Percentiles rank a stretch among this genome's conserved stretches.
Evolutionary conservation across 1,140 invertebrate genomes (phyloP).

Genomic region (Cepaea nemoralis): DNA sequence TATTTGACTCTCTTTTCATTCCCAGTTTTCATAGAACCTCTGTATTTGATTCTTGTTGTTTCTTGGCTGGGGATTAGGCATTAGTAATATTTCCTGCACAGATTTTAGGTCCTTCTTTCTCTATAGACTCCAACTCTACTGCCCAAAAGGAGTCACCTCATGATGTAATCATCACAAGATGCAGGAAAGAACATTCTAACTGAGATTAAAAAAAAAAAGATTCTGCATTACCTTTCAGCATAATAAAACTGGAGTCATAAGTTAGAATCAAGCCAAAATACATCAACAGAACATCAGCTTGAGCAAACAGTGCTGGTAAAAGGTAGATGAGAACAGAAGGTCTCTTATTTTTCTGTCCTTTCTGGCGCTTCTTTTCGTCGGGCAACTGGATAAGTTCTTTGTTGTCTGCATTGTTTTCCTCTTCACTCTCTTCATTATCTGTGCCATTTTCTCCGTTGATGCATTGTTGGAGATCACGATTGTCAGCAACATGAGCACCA

Average conservation of each 20-base stretch:
- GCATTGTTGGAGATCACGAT: background rate
- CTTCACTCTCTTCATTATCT: background rate
- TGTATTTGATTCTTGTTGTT: no score
- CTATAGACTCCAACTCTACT: no score
- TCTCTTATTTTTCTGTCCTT: background rate
- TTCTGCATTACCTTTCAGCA: slow-evolving; percentile 28
- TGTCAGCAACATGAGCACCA: background rate
- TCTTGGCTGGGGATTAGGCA: no score
- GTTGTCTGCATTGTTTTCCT: background rate
- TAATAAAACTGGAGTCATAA: slow-evolving; percentile 24
- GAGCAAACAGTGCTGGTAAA: slow-evolving; percentile 8
- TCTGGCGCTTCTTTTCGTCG: background rate
- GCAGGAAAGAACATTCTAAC: no score
- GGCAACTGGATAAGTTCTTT: background rate
- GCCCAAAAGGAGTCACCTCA: no score
- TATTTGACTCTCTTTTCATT: no score
- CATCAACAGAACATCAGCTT: background rate
- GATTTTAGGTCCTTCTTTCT: no score
- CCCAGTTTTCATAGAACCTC: no score
- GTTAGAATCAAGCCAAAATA: slow-evolving; percentile 34
- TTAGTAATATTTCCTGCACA: no score
- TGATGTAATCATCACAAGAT: no score
- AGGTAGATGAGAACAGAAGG: slow-evolving; percentile 6
- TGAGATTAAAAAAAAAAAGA: no score
- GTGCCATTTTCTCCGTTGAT: background rate